These are phyloP conservation scores for Nomada lathburiana DNA, from an alignment of 2,888 invertebrate species.

Conservation along the genomic window DNA sequence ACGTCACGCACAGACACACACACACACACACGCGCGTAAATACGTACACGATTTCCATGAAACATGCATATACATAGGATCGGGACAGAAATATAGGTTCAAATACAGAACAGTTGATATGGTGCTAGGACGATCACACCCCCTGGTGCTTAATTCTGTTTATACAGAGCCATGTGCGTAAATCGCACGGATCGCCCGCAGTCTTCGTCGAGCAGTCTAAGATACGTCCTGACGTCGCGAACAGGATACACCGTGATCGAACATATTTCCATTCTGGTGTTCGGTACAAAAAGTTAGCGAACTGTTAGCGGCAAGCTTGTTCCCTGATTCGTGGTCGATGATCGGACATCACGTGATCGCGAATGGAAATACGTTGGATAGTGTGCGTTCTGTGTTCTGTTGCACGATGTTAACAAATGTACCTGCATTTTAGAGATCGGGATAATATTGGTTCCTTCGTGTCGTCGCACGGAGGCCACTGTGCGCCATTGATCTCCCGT, in stretches of 20 bases:
- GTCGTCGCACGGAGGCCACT: conserved; percentile 66
- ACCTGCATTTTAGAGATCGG: conserved; percentile 75
- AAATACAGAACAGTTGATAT: conserved; percentile 59
- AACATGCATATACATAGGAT: not conserved
- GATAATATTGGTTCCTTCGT: conserved; percentile 62
- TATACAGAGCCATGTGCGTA: conserved; percentile 55
- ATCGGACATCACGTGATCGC: not conserved
- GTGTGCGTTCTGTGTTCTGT: conserved; percentile 49
- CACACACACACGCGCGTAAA: conserved; percentile 14
- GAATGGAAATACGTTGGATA: conserved; percentile 45
- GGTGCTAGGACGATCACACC: conserved; percentile 75
- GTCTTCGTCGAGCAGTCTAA: conserved; percentile 65
- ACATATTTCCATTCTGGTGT: conserved; percentile 47
- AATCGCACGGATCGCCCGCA: conserved; percentile 62
- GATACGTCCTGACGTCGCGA: conserved; percentile 69
- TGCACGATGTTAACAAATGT: conserved; percentile 73
- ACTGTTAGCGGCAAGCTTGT: not conserved
- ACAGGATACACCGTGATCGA: conserved; percentile 56
- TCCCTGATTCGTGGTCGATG: not conserved
- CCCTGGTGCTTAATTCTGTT: conserved; percentile 72
- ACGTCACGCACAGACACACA: conserved; percentile 8
- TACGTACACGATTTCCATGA: conserved; percentile 1
- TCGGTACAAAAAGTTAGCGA: not conserved
- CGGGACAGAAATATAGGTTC: conserved; percentile 27
- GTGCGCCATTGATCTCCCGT: conserved; percentile 73